Percentiles rank a stretch among this genome's conserved stretches.
Evolutionary conservation across 2,888 invertebrate species (phyloP).

Genomic region (Ischnura elegans): DNA sequence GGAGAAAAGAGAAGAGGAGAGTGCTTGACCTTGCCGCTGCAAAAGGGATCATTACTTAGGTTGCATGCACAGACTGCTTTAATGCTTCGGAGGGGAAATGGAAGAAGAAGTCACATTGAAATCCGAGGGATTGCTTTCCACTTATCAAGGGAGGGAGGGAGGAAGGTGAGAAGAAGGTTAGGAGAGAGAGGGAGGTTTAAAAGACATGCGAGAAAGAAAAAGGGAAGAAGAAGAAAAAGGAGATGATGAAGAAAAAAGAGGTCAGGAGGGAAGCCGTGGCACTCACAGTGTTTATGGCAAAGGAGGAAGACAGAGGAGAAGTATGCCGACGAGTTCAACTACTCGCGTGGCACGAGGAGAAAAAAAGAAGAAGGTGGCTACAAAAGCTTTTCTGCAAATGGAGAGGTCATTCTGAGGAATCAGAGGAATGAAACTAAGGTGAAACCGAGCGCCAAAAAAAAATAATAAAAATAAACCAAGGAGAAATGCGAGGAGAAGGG

Average conservation of each 20-base stretch:
- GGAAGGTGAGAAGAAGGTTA: background rate
- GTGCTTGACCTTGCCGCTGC: background rate
- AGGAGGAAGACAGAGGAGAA: background rate
- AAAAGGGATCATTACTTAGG: background rate
- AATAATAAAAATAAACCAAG: background rate
- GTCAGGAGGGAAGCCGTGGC: background rate
- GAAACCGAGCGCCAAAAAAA: background rate
- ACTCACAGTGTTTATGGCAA: background rate
- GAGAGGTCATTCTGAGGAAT: background rate
- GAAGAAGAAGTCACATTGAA: background rate
- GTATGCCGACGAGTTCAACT: background rate
- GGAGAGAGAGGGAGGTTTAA: no score
- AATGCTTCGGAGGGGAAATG: background rate
- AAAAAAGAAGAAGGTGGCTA: no score
- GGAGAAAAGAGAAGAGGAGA: background rate
- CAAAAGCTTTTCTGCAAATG: background rate
- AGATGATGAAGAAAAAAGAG: background rate
- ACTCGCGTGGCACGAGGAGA: background rate
- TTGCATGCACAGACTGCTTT: background rate
- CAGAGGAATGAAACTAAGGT: background rate
- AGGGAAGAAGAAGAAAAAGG: background rate
- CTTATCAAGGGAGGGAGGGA: background rate
- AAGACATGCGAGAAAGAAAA: no score
- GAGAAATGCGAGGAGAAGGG: no score
- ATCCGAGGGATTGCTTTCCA: conserved; percentile 6